Percentiles rank a stretch among this genome's conserved stretches.
Evolutionary conservation across 2,888 invertebrate genomes (phyloP).

Genomic region (Pyrgus malvae): DNA sequence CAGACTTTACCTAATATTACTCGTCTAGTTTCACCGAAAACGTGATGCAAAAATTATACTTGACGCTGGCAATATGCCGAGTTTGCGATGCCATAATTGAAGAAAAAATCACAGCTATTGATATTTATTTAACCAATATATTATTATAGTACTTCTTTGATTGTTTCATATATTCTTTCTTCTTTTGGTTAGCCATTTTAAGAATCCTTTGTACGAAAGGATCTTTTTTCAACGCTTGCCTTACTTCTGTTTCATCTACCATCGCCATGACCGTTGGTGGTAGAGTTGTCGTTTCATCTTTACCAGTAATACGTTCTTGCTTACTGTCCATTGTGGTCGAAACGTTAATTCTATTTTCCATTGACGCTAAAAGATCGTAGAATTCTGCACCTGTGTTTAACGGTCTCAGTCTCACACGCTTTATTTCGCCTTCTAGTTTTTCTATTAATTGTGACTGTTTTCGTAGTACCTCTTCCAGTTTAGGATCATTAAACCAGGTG

Average conservation of each 20-base stretch:
- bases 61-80: no score
- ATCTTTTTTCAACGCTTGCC: slow-evolving; percentile 44
- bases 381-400: slow-evolving; percentile 15
- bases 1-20: no score
- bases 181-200: slow-evolving; percentile 44
- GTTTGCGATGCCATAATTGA: no score
- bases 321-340: background rate
- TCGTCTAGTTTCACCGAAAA: no score
- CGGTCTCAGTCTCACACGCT: background rate
- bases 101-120: background rate
- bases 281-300: background rate
- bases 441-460: slow-evolving; percentile 27
- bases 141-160: slow-evolving; percentile 11
- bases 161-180: slow-evolving; percentile 39
- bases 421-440: slow-evolving; percentile 13
- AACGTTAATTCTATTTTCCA: slow-evolving; percentile 7
- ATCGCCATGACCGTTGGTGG: slow-evolving; percentile 33
- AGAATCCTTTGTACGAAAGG: slow-evolving; percentile 51
- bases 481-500: background rate
- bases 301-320: slow-evolving; percentile 7
- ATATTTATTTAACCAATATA: background rate
- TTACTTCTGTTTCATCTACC: slow-evolving; percentile 49
- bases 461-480: slow-evolving; percentile 11
- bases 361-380: slow-evolving; percentile 14
- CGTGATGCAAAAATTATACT: no score